Conservation (phyloP, 2,113 vertebrate genomes). For the Crypturellus undulatus region DNA sequence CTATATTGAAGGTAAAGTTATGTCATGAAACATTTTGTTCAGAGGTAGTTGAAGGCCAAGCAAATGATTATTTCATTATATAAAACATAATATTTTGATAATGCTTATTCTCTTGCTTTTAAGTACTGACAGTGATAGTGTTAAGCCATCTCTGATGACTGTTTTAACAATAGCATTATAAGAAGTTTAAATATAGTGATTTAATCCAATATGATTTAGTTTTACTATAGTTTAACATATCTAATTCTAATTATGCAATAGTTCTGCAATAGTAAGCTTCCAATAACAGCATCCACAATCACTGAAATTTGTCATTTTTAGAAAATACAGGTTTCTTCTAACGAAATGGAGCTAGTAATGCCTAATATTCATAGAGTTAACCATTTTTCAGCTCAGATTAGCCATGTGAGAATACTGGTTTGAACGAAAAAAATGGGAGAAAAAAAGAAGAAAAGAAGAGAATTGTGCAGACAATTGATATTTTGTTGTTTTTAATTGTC, state of each 20-base stretch:
- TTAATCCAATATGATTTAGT: not conserved
- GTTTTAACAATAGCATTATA: constrained; percentile 7
- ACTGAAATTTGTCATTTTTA: not conserved
- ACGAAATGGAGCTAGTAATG: not conserved
- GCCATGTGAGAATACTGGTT: not conserved
- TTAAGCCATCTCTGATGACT: not conserved
- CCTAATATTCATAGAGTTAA: not conserved
- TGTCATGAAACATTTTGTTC: constrained; percentile 9
- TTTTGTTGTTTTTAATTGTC: not conserved
- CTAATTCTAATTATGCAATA: not conserved
- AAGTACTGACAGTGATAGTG: constrained; percentile 13
- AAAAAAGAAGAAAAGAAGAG: not conserved
- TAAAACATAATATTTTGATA: constrained; percentile 42
- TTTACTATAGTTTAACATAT: not conserved
- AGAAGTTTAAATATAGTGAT: not conserved
- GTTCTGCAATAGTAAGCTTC: not conserved
- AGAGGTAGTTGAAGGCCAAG: not conserved
- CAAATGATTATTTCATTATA: constrained; percentile 39
- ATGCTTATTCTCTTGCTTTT: not conserved
- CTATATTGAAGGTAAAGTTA: not conserved
- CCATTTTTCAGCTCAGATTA: not conserved
- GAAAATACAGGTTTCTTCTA: not conserved
- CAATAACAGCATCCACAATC: not conserved
- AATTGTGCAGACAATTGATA: not conserved
- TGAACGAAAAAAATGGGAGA: not conserved